A percentile compares a stretch with the other conserved stretches of the same genome.
Conservation (phyloP, 2,113 vertebrate species). For the Zootoca vivipara region DNA sequence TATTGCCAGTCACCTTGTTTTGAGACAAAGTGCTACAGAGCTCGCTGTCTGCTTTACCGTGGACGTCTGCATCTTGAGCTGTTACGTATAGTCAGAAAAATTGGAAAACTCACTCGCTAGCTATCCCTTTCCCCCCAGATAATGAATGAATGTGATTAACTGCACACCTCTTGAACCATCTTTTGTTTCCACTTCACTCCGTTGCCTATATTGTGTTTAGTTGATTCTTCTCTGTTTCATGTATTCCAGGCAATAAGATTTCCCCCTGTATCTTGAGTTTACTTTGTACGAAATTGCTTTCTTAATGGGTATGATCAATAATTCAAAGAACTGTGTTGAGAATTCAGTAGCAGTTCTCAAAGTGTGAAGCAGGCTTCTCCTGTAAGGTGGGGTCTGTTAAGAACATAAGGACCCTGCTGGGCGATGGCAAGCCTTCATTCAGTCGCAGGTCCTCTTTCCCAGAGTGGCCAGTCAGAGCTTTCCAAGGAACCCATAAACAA, state of each 20-base stretch:
- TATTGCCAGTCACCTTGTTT: slow-evolving; percentile 11
- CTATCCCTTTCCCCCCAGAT: not conserved
- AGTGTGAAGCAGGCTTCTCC: not conserved
- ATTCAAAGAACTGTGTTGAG: not conserved
- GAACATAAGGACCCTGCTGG: not conserved
- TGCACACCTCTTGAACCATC: not conserved
- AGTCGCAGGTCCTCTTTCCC: not conserved
- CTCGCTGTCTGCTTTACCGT: not conserved
- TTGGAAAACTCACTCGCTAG: not conserved
- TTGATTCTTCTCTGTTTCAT: not conserved
- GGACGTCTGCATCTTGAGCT: not conserved
- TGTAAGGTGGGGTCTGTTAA: not conserved
- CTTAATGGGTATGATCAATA: slow-evolving; percentile 18
- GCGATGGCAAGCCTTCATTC: not conserved
- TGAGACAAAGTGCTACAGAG: not conserved
- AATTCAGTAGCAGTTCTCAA: not conserved
- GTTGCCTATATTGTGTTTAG: not conserved
- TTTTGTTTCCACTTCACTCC: not conserved
- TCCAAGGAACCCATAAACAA: not conserved
- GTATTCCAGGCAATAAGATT: not conserved
- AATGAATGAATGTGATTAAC: slow-evolving; percentile 23
- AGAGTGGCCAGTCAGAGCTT: not conserved
- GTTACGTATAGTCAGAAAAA: not conserved
- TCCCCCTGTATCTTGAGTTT: not conserved
- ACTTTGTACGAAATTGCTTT: not conserved